A percentile compares a stretch with the other conserved stretches of the same genome.
Conservation (phyloP, 2,888 invertebrate species). For the Uloborus plumipes region DNA sequence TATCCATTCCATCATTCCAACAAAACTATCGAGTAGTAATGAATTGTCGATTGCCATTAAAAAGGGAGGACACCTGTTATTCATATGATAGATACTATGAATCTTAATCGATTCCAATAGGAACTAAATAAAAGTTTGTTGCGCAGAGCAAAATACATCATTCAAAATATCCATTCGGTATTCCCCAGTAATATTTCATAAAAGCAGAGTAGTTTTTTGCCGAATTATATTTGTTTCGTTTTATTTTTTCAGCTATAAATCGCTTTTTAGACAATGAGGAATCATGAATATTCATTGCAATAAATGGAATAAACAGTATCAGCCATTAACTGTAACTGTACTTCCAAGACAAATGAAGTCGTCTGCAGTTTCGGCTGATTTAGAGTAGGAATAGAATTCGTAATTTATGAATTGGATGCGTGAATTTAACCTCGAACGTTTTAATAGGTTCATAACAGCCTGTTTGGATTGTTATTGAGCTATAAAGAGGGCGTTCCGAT, state of each 20-base stretch:
- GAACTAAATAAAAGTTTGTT: neutral
- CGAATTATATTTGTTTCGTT: neutral
- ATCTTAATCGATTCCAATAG: conserved; percentile 3
- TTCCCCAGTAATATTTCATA: too few species aligned
- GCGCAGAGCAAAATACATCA: too few species aligned
- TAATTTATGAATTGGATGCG: conserved; percentile 21
- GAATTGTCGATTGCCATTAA: neutral
- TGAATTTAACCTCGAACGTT: neutral
- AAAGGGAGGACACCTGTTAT: conserved; percentile 4
- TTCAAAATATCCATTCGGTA: too few species aligned
- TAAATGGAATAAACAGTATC: conserved; percentile 18
- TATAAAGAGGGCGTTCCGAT: neutral
- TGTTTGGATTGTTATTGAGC: conserved; percentile 16
- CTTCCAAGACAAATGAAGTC: conserved; percentile 12
- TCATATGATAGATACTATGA: neutral
- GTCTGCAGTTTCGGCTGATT: neutral
- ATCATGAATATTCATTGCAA: conserved; percentile 29
- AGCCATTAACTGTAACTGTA: conserved; percentile 15
- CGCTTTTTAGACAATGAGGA: too few species aligned
- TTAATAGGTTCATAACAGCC: conserved; percentile 24
- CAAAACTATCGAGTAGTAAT: neutral
- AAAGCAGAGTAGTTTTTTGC: neutral
- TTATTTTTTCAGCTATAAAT: too few species aligned
- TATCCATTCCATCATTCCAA: neutral
- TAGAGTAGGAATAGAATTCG: neutral